These are phyloP conservation scores for Xiphophorus maculatus DNA, from an alignment of 2,113 vertebrate species.

Conservation along the genomic window DNA sequence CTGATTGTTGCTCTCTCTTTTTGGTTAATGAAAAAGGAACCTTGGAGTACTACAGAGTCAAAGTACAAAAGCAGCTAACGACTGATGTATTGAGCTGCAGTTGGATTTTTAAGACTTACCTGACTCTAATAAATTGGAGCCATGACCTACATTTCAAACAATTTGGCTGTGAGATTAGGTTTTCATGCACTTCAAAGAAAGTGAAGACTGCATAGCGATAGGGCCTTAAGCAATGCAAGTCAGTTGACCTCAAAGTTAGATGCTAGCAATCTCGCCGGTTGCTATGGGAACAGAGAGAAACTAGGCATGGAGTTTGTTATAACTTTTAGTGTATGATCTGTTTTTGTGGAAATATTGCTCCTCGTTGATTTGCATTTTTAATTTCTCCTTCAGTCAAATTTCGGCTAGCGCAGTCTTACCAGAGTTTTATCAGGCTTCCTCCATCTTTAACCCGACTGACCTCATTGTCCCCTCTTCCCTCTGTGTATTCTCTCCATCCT, in stretches of 20 bases:
- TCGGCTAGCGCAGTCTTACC: neutral
- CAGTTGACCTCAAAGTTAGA: conserved; percentile 38
- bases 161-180: conserved; percentile 75
- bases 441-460: neutral
- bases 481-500: conserved; percentile 2
- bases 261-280: conserved; percentile 39
- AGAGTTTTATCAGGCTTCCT: neutral
- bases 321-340: conserved; percentile 30
- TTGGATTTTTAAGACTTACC: conserved; percentile 27
- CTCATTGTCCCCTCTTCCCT: neutral
- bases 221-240: conserved; percentile 46
- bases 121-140: conserved; percentile 62
- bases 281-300: conserved; percentile 41
- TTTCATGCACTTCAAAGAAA: conserved; percentile 70
- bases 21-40: conserved; percentile 39
- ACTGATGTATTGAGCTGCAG: conserved; percentile 24
- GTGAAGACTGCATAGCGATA: conserved; percentile 37
- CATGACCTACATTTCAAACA: conserved; percentile 71
- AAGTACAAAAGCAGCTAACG: conserved; percentile 24
- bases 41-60: conserved; percentile 28
- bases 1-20: conserved; percentile 36
- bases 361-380: conserved; percentile 23
- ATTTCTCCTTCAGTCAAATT: conserved; percentile 23
- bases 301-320: conserved; percentile 26
- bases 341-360: conserved; percentile 23